Evolutionary conservation across 2,797 vertebrate species (phyloP), one percentile per base, ranked within the genome.

Genomic region (Silurus aristotelis): DNA sequence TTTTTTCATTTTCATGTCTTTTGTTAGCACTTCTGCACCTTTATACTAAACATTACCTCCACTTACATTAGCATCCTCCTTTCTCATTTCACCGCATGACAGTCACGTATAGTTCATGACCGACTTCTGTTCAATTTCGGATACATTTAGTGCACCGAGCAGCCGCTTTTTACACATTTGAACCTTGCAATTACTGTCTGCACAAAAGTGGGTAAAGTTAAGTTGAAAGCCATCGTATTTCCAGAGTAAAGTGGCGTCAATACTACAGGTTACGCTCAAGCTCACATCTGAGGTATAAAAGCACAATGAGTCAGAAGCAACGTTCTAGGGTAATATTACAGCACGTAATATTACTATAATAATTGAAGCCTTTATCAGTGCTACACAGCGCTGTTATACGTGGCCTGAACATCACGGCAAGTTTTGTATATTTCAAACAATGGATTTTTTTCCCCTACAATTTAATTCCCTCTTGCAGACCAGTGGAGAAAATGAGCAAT

Each of bases 401-500:
- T 80, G n/a, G 63, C 9, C 43, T 52, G 22, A 80, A 63, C 22
- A 58, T 85, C 27, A 55, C 1, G 2, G 19, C 52, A 86, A 52
- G n/a, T 68, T 48, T 43, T 43, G 80, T 80, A 80, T 27, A 75
- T 13, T 63, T 52, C 56, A 75, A 77, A 38, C 8, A 67, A 75
- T 86, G 27, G 73, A 82, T 60, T 66, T 76, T 86, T 84, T 52
- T 10, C 5, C 1, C 48, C 48, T 52, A 72, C 43, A 75, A 67
- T 56, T 89, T 77, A 31, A 2, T 77, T 87, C 64, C 55, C 77
- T 20, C 52, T 66, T 71, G 20, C 80, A 58, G 31, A 27, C 67
- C 67, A n/a, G 60, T 67, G 76, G 63, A 77, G 83, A 80, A 80
- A 86, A 83, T 5, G 78, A 82, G 25, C 85, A 80, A 83, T 83